Evolutionary conservation across 2,113 vertebrate genomes (phyloP), one percentile per base, ranked within the genome.

Genomic region (Neopipo cinnamomea): DNA sequence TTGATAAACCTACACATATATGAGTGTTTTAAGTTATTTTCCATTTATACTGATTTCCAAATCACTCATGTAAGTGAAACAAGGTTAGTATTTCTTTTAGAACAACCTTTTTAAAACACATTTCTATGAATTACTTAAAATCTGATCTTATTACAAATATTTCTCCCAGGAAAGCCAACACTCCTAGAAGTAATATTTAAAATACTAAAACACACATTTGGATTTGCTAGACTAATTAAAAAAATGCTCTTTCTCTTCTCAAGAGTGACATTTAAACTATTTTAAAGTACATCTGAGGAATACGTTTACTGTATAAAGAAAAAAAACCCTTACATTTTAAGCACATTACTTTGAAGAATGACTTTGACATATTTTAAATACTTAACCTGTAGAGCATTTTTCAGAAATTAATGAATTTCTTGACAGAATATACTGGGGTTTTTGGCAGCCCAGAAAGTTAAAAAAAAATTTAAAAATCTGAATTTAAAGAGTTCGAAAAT

Each of bases 171-270:
- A 92, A 92, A 91, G 91, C 42, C 56, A 94, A 76, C 77, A 82
- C 83, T 92, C 55, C 53, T 95, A 94, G 74, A n/a, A 94, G 92
- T 35, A 90, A 81, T 81, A 89, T 88, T 97, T 87, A 94, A 96
- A 96, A 93, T 59, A 76, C 46, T 88, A 86, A 89, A 87, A 31
- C 85, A 89, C 74, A 72, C 68, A 96, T 63, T 94, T 90, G 77
- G 75, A 87, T 94, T 85, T 93, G 77, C 75, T 56, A 58, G 49
- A 90, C 91, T 88, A 95, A 63, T 78, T 94, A 84, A 95, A 94
- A 91, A 87, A 85, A 47, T 75, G 17, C 33, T 66, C 56, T 93
- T 49, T 88, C 62, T 85, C 33, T 91, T 96, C 85, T 95, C 76
- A 94, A 92, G 46, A 85, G 63, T 33, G 93, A 88, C 65, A 90